Evolutionary conservation across 1,140 invertebrate genomes (phyloP).

Genomic region (Caerostris darwini): DNA sequence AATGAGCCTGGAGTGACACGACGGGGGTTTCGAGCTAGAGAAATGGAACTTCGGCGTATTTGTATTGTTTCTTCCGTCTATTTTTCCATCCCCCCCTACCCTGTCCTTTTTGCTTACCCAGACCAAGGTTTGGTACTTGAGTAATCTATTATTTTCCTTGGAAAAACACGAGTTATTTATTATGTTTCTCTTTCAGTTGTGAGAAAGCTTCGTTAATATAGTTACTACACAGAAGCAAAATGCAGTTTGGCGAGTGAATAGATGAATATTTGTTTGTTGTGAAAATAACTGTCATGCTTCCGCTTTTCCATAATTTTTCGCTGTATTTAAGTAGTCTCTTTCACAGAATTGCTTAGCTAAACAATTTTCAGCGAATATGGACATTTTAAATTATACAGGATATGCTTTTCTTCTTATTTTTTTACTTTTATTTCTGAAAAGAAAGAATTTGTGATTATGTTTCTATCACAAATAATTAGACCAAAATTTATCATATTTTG

Average conservation of each 20-base stretch:
- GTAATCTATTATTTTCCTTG: slow-evolving; percentile 40
- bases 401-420: too few species aligned
- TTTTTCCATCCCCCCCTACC: background rate
- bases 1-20: slow-evolving; percentile 33
- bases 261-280: background rate
- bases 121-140: slow-evolving; percentile 39
- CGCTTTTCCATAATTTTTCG: background rate
- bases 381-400: too few species aligned
- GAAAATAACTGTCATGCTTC: background rate
- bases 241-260: background rate
- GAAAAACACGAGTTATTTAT: slow-evolving; percentile 32
- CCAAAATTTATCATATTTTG: too few species aligned
- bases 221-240: background rate
- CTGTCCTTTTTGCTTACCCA: slow-evolving; percentile 48
- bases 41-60: slow-evolving; percentile 52
- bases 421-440: too few species aligned
- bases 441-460: too few species aligned
- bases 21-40: slow-evolving; percentile 12
- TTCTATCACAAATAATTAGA: too few species aligned
- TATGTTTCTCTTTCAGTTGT: background rate
- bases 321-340: too few species aligned
- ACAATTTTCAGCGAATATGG: too few species aligned
- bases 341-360: too few species aligned
- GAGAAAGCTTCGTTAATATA: background rate
- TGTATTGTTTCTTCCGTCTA: slow-evolving; percentile 14